These are phyloP conservation scores for Cotesia glomerata DNA, from an alignment of 1,140 invertebrate genomes.

Conservation along the genomic window DNA sequence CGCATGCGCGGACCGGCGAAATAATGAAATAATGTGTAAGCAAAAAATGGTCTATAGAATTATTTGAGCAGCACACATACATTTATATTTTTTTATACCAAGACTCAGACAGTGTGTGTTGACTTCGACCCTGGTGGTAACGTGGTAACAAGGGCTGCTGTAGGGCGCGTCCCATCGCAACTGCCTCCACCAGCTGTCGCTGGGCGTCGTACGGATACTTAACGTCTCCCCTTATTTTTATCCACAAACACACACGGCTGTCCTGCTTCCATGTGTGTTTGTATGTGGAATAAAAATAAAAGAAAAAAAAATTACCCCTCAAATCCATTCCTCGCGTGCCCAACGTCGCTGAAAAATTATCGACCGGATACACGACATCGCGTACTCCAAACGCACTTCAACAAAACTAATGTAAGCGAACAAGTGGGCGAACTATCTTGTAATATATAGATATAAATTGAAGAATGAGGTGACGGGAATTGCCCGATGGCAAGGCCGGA, in stretches of 20 bases:
- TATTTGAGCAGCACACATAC: no score
- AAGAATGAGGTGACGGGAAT: no score
- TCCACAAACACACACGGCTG: background rate
- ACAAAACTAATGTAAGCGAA: background rate
- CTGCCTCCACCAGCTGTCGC: slow-evolving; percentile 22
- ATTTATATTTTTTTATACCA: no score
- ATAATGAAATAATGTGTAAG: no score
- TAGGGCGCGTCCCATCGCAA: slow-evolving; percentile 14
- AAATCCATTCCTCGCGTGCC: slow-evolving; percentile 12
- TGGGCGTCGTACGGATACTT: slow-evolving; percentile 14
- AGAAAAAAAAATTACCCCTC: no score
- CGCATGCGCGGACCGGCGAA: no score
- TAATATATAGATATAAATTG: background rate
- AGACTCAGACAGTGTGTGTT: background rate
- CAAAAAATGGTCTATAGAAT: no score
- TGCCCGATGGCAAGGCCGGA: no score
- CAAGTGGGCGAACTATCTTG: background rate
- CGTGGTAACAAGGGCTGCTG: slow-evolving; percentile 10
- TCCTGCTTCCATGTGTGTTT: no score
- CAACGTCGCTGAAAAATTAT: slow-evolving; percentile 19
- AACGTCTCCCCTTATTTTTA: background rate
- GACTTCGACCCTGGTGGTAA: slow-evolving; percentile 1
- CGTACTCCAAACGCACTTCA: background rate
- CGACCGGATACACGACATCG: slow-evolving; percentile 13
- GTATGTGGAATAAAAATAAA: no score